Evolutionary conservation across 2,113 vertebrate species (phyloP).

Genomic region (Forbesichthys agassizii): DNA sequence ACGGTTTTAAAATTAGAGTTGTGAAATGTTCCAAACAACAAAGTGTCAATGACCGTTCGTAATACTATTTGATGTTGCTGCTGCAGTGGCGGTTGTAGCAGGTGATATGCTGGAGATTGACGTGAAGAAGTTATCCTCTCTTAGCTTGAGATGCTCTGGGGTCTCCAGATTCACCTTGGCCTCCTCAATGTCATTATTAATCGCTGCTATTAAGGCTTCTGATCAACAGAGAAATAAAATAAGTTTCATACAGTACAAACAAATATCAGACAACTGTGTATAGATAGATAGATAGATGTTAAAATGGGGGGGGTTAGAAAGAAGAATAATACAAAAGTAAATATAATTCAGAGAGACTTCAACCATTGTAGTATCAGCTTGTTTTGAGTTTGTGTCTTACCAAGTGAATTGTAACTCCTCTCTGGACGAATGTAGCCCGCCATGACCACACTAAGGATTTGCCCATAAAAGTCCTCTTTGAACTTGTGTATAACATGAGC

Average conservation of each 20-base stretch:
- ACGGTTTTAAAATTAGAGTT: not conserved
- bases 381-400: constrained; percentile 61
- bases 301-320: not conserved
- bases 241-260: too few relatives aligned
- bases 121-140: constrained; percentile 88
- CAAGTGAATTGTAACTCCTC: constrained; percentile 87
- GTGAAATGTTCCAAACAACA: constrained; percentile 26
- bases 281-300: not conserved
- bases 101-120: constrained; percentile 45
- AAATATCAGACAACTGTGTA: too few relatives aligned
- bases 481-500: constrained; percentile 93
- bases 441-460: constrained; percentile 88
- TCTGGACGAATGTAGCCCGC: constrained; percentile 94
- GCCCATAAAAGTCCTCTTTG: constrained; percentile 94
- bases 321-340: not conserved
- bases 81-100: constrained; percentile 1
- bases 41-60: constrained; percentile 81
- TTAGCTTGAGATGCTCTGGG: constrained; percentile 87
- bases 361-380: too few relatives aligned
- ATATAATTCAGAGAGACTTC: not conserved
- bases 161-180: constrained; percentile 85
- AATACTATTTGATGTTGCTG: constrained; percentile 65
- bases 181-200: constrained; percentile 90
- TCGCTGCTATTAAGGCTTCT: constrained; percentile 91
- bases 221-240: constrained; percentile 16